Evolutionary conservation across 2,888 invertebrate genomes (phyloP), one percentile per base, ranked within the genome.

Genomic region (Lapara coniferarum): DNA sequence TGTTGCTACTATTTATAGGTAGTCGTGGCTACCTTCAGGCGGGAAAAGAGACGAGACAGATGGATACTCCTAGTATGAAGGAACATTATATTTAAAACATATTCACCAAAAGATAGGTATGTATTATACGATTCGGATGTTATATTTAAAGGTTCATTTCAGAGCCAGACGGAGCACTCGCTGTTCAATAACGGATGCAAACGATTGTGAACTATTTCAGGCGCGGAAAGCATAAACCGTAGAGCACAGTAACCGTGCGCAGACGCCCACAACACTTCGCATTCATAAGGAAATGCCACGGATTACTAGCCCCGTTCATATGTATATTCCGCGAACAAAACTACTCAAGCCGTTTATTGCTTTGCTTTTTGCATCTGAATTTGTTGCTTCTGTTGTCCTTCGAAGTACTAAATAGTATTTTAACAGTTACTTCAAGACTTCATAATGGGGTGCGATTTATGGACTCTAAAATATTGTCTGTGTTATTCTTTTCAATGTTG

Each of bases 161-260:
- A 63, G 19, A 72, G 71, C 69, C 46, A 19, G 63, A 63, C 49
- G 63, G 78, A 77, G 83, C 81, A 84, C 81, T 85, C 81, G 75
- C 76, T 76, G 84, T 85, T 88, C 88, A 88, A 86, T 87, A 88
- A 84, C 89, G 91, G 89, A 91, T 88, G 86, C 90, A 80, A 88
- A 83, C 85, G 89, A 91, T 91, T 90, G 89, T 88, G 82, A 85
- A 88, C 85, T 92, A 92, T 93, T 93, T 93, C 81, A 86, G 91
- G 89, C 91, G 86, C 89, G 89, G 89, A 85, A 90, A 90, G 88
- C 84, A 86, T 89, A 89, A 89, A 89, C 87, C 84, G 79, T 81
- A 79, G 76, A 83, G 83, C 73, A 73, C 69, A 74, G 66, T 75
- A 72, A 73, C 74, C 72, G 63, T 63, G 75, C 78, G 69, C 81